Conservation (phyloP, 2,888 invertebrate genomes). For the Arge pagana region DNA sequence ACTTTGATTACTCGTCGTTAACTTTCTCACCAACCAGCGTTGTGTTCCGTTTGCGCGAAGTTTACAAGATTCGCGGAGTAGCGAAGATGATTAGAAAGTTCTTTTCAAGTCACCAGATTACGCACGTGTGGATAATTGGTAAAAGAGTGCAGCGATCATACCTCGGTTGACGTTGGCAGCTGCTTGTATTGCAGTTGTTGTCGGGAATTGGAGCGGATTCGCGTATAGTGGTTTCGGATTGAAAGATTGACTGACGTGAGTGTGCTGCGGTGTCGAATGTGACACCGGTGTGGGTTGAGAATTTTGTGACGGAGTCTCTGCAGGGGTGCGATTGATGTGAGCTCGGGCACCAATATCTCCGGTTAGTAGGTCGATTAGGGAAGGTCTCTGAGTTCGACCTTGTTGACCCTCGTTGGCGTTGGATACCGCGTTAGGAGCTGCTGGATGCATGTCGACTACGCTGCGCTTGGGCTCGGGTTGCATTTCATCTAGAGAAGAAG, state of each 20-base stretch:
- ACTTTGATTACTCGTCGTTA: too few species aligned
- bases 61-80: too few species aligned
- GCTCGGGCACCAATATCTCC: slow-evolving; percentile 59
- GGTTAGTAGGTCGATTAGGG: slow-evolving; percentile 71
- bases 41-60: too few species aligned
- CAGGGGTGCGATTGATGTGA: slow-evolving; percentile 50
- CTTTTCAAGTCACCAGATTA: not conserved
- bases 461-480: slow-evolving; percentile 53
- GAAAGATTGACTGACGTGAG: slow-evolving; percentile 23
- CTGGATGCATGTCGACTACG: slow-evolving; percentile 51
- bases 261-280: slow-evolving; percentile 43
- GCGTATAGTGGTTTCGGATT: slow-evolving; percentile 10
- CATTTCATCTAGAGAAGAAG: slow-evolving; percentile 43
- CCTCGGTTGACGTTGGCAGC: slow-evolving; percentile 17
- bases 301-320: slow-evolving; percentile 41
- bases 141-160: slow-evolving; percentile 2
- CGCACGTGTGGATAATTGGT: not conserved
- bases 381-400: slow-evolving; percentile 67
- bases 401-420: slow-evolving; percentile 44
- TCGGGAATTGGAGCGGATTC: slow-evolving; percentile 12
- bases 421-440: slow-evolving; percentile 36
- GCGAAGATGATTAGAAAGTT: not conserved
- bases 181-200: slow-evolving; percentile 19
- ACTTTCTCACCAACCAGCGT: too few species aligned
- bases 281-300: slow-evolving; percentile 36